Evolutionary conservation across 2,888 invertebrate genomes (phyloP).

Genomic region (Leptinotarsa juncta): DNA sequence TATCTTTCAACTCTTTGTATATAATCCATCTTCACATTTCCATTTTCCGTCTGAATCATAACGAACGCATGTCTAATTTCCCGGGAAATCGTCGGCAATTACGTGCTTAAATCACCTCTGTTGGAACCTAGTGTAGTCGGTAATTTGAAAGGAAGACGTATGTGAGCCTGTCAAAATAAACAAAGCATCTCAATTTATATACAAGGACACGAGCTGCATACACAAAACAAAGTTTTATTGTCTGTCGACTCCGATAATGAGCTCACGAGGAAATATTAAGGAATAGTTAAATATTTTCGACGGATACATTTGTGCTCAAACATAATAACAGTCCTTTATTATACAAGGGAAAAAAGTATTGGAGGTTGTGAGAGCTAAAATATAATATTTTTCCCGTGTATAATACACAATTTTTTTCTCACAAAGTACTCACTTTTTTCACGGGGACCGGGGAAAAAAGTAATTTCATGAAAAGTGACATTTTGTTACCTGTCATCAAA

Average conservation of each 20-base stretch:
- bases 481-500: too few relatives aligned
- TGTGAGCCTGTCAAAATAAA: conserved; percentile 31
- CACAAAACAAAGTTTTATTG: background rate
- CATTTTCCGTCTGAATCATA: conserved; percentile 1
- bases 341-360: too few relatives aligned
- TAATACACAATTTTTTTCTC: too few relatives aligned
- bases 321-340: too few relatives aligned
- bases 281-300: background rate
- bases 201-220: background rate
- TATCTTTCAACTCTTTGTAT: background rate
- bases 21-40: background rate
- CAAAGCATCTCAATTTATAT: conserved; percentile 7
- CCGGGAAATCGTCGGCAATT: conserved; percentile 30
- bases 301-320: too few relatives aligned
- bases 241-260: conserved; percentile 1
- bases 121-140: conserved; percentile 29
- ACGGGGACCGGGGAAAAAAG: too few relatives aligned
- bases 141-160: conserved; percentile 32
- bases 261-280: background rate
- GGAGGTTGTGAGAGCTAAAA: too few relatives aligned
- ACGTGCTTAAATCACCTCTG: conserved; percentile 34
- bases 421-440: too few relatives aligned
- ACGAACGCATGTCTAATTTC: conserved; percentile 28
- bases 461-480: too few relatives aligned
- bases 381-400: too few relatives aligned